These are phyloP conservation scores for Pogonocichla stellata DNA, from an alignment of 2,113 vertebrate species.

Conservation along the genomic window DNA sequence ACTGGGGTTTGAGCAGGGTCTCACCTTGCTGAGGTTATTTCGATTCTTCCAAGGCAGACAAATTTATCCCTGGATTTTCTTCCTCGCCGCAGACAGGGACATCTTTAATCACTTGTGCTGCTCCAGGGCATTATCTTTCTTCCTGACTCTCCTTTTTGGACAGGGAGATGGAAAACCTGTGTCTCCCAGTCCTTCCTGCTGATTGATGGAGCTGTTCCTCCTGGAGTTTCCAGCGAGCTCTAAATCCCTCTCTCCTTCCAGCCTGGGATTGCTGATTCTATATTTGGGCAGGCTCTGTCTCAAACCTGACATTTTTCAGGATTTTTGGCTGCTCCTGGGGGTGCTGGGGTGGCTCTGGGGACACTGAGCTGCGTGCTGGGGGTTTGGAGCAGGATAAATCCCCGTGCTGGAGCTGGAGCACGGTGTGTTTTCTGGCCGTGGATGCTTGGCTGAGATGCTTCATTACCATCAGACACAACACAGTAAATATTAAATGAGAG, in stretches of 20 bases:
- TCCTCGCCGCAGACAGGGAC: neutral
- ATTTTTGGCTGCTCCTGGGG: neutral
- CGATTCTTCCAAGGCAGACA: accelerated
- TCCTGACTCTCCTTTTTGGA: conserved; percentile 13
- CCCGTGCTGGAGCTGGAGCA: neutral
- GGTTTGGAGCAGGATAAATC: neutral
- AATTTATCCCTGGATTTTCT: neutral
- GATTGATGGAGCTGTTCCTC: conserved; percentile 11
- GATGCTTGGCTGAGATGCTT: neutral
- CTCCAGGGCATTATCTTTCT: conserved; percentile 4
- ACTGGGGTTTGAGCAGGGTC: neutral
- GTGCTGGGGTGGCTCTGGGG: neutral
- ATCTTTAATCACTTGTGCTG: conserved; percentile 24
- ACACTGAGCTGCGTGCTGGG: accelerated
- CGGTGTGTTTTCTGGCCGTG: neutral
- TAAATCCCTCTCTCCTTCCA: neutral
- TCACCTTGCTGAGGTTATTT: neutral
- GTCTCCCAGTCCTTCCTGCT: neutral
- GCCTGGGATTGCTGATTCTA: neutral
- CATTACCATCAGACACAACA: conserved; percentile 5
- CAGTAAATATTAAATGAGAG: neutral
- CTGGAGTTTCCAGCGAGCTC: conserved; percentile 7
- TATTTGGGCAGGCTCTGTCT: conserved; percentile 12
- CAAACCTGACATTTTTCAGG: neutral
- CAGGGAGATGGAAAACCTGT: conserved; percentile 33